A percentile compares a stretch with the other conserved stretches of the same genome.
Evolutionary conservation across 1,140 invertebrate species (phyloP).

Genomic region (Adelges cooleyi): DNA sequence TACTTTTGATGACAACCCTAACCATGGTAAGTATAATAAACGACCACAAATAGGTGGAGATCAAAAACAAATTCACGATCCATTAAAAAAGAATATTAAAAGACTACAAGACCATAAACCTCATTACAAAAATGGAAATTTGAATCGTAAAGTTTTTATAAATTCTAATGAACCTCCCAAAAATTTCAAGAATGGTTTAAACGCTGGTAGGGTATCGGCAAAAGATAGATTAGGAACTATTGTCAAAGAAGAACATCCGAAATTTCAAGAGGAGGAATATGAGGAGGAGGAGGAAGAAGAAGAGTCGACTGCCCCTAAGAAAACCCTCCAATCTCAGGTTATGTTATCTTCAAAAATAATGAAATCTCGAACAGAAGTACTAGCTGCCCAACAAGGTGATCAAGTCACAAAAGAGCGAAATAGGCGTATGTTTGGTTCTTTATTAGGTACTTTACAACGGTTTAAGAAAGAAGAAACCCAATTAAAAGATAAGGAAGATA

Average conservation of each 20-base stretch:
- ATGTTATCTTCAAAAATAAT: conserved; percentile 49
- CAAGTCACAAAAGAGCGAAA: conserved; percentile 73
- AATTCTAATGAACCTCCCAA: background rate
- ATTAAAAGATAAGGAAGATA: conserved; percentile 67
- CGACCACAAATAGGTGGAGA: background rate
- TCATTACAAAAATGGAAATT: conserved; percentile 4
- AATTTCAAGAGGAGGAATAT: background rate
- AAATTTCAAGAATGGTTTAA: conserved; percentile 9
- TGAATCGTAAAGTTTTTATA: background rate
- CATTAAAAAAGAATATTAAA: conserved; percentile 3
- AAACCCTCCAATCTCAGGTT: conserved; percentile 18
- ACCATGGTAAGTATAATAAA: conserved; percentile 24
- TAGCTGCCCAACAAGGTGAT: conserved; percentile 73
- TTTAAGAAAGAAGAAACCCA: conserved; percentile 90
- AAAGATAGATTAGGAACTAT: conserved; percentile 18
- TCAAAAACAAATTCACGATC: conserved; percentile 2
- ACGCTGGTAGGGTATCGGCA: conserved; percentile 1
- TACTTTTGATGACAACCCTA: conserved; percentile 10
- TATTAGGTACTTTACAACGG: conserved; percentile 86
- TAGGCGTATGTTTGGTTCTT: conserved; percentile 85
- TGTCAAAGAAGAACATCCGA: background rate
- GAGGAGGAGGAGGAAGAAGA: conserved; percentile 9
- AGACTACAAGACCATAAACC: conserved; percentile 5
- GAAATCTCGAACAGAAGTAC: conserved; percentile 59
- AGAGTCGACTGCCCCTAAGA: background rate